Evolutionary conservation across 2,797 vertebrate species (phyloP).

Genomic region (Hypotaenidia philippensis): DNA sequence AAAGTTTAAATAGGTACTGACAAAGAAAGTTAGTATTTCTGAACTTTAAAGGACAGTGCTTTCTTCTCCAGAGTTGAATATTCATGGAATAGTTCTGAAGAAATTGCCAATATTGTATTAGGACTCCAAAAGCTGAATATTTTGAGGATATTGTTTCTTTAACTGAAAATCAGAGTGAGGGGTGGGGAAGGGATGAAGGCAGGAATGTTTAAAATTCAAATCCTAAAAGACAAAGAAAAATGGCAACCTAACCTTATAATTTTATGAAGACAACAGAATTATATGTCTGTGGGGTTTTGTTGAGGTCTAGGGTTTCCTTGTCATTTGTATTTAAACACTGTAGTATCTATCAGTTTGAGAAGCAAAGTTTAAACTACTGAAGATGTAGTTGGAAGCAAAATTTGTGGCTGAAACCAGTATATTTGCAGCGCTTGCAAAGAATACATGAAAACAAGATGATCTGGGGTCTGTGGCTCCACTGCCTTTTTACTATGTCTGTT

Average conservation of each 20-base stretch:
- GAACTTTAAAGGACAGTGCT: background rate
- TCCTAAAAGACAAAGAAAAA: background rate
- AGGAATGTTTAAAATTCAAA: background rate
- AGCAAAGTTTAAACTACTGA: background rate
- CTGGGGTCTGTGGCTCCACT: background rate
- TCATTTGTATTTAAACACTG: background rate
- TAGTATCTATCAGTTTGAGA: background rate
- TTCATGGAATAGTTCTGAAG: background rate
- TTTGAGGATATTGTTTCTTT: background rate
- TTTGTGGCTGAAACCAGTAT: background rate
- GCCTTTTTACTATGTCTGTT: background rate
- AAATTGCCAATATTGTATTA: background rate
- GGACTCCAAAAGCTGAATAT: background rate
- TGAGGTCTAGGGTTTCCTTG: background rate
- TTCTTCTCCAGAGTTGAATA: background rate
- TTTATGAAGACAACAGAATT: background rate
- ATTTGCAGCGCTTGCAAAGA: background rate
- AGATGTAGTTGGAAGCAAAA: background rate
- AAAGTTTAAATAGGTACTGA: background rate
- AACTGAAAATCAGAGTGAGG: accelerated
- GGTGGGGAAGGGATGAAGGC: accelerated
- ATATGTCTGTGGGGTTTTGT: background rate
- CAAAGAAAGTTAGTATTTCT: background rate
- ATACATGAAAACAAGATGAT: background rate
- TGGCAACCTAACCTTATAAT: background rate